Base-by-base conservation (phyloP, 1,140 invertebrate genomes). In the Heliothis subflexa region DNA sequence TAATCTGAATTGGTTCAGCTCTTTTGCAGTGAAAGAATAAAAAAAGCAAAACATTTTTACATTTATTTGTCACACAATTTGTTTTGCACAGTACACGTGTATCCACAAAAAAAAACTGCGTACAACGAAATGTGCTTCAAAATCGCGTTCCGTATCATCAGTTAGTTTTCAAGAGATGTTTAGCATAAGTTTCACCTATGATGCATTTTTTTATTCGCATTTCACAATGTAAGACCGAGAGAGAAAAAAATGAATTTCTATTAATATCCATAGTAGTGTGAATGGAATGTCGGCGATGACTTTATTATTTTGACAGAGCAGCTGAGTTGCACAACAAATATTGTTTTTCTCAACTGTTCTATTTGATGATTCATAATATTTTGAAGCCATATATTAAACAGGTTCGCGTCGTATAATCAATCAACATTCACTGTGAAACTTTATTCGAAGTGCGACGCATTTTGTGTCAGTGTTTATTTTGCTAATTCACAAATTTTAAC, bases 281-380 rank as follows among this genome's bases (percentile, higher is more conserved):
- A 49, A 25, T 47, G 54, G 52, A 68, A 52, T 28, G 54, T 54
- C 50, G 12, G 45, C 21, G 28, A 84, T 84, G 81, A 82, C 80
- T 83, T 78, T 83, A 9, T 78, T 77, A 66, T 83, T 83, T 85
- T 84, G 83, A 80, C 83, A 25, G 21, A 25, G 21, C 21, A 80
- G 21, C 33, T 71, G 21, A 62, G 80, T 88, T 88, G 84, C 86
- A 86, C 83, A 82, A 88, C 86, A 83, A 81, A 64, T 79, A 81
- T 81, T 86, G 78, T 83, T 81, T 78, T 90, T 91, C 87, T 87
- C 81, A 83, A 88, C 84, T 71, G 80, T 86, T 90, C 86, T 77
- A 80, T 71, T 75, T 62, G 82, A 74, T 85, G 83, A 85, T 79
- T 85, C 83, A 85, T 79, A 81, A 80, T 74, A 64, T 81, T 83